Evolutionary conservation across 2,797 vertebrate species (phyloP), one percentile per base, ranked within the genome.

Genomic region (Hypotaenidia philippensis): DNA sequence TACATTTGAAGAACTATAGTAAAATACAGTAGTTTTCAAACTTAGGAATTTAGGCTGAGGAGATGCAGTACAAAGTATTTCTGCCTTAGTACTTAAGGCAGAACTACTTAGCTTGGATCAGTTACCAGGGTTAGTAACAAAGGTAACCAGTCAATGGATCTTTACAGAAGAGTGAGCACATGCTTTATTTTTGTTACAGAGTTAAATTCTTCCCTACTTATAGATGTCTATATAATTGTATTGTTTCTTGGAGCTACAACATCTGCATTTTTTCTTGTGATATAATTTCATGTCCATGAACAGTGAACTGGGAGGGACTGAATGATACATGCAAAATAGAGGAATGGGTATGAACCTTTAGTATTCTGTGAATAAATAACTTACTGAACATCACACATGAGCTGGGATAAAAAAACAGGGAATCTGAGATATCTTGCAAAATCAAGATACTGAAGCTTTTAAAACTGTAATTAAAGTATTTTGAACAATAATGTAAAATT

Each of bases 201-300:
- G 16, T 53, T 81, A 29, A 55, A 26, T 69, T 11, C 10, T 50
- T 38, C 23, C 29, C 18, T 53, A 31, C n/a, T 8, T 18, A 13
- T 4, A 25, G 26, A 8, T 47, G 13, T 50, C 26, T 47, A 4
- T 7, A 53, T 50, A 66, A 47, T 17, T 1, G 0, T 9, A 12
- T 31, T 9, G 3, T 45, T 66, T 32, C 19, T 36, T 71, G 55
- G 12, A 68, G 23, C 23, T 75, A 7, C 32, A 70, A 5, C 7
- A 25, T 32, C 38, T 83, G 15, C 8, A 32, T 50, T 75, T 74
- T 57, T 76, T 14, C 38, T 71, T 84, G 22, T 52, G 36, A 52
- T 66, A 7, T 13, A 26, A 12, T 83, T 79, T 59, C 10, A 17
- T 10, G 4, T 15, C 7, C 18, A 9, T 31, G n/a, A 78, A 8